Base-by-base conservation (phyloP, 1,140 invertebrate species). In the Charaxes varanes region DNA sequence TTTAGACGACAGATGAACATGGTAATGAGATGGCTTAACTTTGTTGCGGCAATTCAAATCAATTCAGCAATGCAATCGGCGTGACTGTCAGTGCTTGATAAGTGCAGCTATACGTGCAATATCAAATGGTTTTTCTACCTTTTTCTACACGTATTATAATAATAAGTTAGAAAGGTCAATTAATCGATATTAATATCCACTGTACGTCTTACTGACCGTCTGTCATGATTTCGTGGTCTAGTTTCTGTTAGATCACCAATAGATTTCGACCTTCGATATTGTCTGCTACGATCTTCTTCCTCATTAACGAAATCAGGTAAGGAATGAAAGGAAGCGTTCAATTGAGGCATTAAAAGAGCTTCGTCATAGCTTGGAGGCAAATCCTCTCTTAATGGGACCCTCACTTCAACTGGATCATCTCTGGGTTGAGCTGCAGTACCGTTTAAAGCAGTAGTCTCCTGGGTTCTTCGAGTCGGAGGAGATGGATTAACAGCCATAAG, bases 301-400 rank as follows among this genome's bases (percentile, higher is more conserved):
- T 74, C 64, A 14, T 80, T 74, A 1, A 80, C 76, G 59, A 64
- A 85, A 35, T 87, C 88, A 18, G 86, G 62, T 51, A 90, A 66
- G 6, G 88, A 90, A 46, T 87, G 85, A 53, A 87, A 87, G 0
- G 88, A 89, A 1, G 86, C 63, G 42, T 87, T 86, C 30, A 89
- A 54, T 35, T 88, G 86, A 10, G 90, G 89, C 87, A 93, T 89
- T 7, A 88, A 72, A 12, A 93, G 65, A 0, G 91, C 91, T 62
- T 92, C 91, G 36, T 90, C 90, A 50, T 93, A 92, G 12, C 83
- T 90, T 0, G 91, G 91, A 24, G 90, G 87, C 5, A 88, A 64
- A 63, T 92, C 90, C 52, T 88, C 86, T 32, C 86, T 82, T 16
- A 86, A 33, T 4, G 85, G 71, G 28, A 88, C 81, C 18, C 86